These are phyloP conservation scores for Neosilurus mollespiculum DNA, from an alignment of 2,797 vertebrate species.

Conservation along the genomic window DNA sequence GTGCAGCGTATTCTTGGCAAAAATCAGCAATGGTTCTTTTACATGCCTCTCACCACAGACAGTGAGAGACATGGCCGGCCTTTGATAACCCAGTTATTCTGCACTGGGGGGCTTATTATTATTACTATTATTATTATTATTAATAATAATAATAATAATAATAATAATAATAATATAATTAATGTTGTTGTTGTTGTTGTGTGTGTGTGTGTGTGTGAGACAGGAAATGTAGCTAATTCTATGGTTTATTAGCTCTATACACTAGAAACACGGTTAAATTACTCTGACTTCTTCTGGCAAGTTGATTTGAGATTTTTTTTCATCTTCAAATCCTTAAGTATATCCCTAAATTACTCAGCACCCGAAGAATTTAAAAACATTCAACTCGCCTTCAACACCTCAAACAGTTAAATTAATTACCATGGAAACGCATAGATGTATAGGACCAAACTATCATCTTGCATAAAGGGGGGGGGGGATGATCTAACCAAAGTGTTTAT, in stretches of 20 bases:
- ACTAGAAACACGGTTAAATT: neutral
- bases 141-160: too few relatives aligned
- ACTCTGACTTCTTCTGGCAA: neutral
- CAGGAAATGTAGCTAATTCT: neutral
- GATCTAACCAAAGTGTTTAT: neutral
- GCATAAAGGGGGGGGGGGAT: slow-evolving; percentile 27
- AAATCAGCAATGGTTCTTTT: too few relatives aligned
- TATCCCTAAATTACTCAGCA: neutral
- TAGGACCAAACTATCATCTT: slow-evolving; percentile 42
- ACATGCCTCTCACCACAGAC: too few relatives aligned
- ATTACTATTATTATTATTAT: too few relatives aligned
- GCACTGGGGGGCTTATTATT: too few relatives aligned
- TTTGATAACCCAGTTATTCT: too few relatives aligned
- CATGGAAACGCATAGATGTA: slow-evolving; percentile 62
- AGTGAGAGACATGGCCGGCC: too few relatives aligned
- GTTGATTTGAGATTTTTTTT: neutral
- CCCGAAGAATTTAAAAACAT: neutral
- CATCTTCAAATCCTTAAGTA: too few relatives aligned
- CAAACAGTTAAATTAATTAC: slow-evolving; percentile 65
- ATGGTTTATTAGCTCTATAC: neutral
- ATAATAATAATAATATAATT: too few relatives aligned
- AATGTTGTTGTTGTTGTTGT: too few relatives aligned
- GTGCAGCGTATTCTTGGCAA: too few relatives aligned
- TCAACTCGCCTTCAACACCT: neutral
- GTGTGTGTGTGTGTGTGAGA: too few relatives aligned